phyloP scores from a whole-genome alignment of 2,888 invertebrate species.

The Athripsodes cinereus region DNA sequence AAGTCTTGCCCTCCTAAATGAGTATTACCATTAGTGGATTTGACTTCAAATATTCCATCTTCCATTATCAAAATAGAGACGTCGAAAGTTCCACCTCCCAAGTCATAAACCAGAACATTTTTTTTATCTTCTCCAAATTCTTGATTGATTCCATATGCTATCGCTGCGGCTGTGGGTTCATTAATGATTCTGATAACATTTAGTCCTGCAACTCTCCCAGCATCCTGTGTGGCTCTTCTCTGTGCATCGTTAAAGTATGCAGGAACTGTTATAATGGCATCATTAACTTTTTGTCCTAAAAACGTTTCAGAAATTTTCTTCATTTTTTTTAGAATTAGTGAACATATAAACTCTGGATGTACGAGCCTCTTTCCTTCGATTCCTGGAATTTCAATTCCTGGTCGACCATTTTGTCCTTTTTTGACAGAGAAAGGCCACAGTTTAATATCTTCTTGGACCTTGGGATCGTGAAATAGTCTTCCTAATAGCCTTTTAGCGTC shows the following conservation, averaged over 20 bases:
- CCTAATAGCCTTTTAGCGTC: constrained; percentile 98
- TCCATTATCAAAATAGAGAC: constrained; percentile 97
- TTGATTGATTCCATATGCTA: constrained; percentile 95
- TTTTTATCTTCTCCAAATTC: constrained; percentile 89
- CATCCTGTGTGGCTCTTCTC: constrained; percentile 98
- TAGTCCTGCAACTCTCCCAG: constrained; percentile 90
- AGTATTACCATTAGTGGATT: constrained; percentile 91
- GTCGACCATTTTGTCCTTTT: constrained; percentile 84
- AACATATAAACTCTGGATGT: constrained; percentile 97
- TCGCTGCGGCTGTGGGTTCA: constrained; percentile 96
- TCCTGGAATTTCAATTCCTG: constrained; percentile 82
- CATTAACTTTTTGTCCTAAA: constrained; percentile 77
- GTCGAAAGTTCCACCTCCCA: constrained; percentile 99
- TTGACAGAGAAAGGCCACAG: constrained; percentile 86
- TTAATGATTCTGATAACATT: constrained; percentile 95
- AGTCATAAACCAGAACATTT: constrained; percentile 96
- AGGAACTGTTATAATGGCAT: constrained; percentile 87
- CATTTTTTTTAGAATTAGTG: constrained; percentile 98
- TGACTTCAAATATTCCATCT: constrained; percentile 95
- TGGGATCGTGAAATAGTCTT: constrained; percentile 87
- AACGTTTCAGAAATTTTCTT: constrained; percentile 98
- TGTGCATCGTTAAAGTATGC: constrained; percentile 99
- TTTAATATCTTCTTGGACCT: constrained; percentile 93
- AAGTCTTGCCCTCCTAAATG: constrained; percentile 99
- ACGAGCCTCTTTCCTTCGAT: constrained; percentile 83